Evolutionary conservation across 1,140 invertebrate species (phyloP).

Genomic region (Drosophila lini): DNA sequence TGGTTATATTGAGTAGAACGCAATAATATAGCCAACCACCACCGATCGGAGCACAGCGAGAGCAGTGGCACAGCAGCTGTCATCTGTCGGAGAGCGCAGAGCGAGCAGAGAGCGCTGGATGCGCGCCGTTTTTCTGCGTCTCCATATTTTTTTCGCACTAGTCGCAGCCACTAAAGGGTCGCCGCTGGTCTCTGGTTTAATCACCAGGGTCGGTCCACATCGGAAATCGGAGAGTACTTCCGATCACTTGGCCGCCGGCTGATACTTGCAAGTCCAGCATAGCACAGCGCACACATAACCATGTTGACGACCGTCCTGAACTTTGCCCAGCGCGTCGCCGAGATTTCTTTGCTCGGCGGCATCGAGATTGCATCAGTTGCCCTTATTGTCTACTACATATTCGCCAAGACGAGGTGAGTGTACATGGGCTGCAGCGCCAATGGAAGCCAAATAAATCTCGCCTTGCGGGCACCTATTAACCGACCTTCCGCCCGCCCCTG

Average conservation of each 20-base stretch:
- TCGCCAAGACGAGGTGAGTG: conserved; percentile 82
- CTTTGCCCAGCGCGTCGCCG: conserved; percentile 76
- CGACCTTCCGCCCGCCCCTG: background rate
- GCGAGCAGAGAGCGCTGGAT: conserved; percentile 43
- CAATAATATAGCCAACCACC: conserved; percentile 53
- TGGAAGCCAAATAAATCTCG: conserved; percentile 59
- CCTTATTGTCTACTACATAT: conserved; percentile 78
- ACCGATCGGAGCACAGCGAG: conserved; percentile 24
- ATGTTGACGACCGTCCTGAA: conserved; percentile 68
- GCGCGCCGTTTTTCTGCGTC: conserved; percentile 57
- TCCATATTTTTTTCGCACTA: conserved; percentile 49
- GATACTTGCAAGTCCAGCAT: conserved; percentile 38
- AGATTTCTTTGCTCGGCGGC: conserved; percentile 79
- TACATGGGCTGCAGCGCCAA: conserved; percentile 6
- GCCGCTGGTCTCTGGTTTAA: conserved; percentile 16
- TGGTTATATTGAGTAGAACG: conserved; percentile 77
- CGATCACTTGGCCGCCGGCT: conserved; percentile 51
- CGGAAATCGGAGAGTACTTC: conserved; percentile 28
- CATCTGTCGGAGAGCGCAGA: conserved; percentile 25
- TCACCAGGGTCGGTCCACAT: conserved; percentile 20
- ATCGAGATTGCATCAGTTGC: conserved; percentile 80
- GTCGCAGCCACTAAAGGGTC: conserved; percentile 37
- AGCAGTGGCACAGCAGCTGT: conserved; percentile 38
- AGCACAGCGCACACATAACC: conserved; percentile 12
- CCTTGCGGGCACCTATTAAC: conserved; percentile 31